Evolutionary conservation across 2,113 vertebrate genomes (phyloP).

Genomic region (Cisticola juncidis): DNA sequence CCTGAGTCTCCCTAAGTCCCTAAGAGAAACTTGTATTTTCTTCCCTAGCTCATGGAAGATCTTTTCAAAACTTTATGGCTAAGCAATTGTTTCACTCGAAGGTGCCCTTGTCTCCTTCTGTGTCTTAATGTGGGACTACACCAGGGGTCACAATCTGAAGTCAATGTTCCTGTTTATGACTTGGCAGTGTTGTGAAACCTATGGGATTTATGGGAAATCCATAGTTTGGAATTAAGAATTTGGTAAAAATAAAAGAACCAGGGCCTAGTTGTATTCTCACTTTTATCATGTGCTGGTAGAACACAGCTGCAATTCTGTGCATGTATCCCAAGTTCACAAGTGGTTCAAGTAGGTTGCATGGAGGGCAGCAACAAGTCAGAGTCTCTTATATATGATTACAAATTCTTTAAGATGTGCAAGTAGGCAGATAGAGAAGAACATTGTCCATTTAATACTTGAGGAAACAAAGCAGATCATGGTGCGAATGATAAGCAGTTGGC

Average conservation of each 20-base stretch:
- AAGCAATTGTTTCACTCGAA: background rate
- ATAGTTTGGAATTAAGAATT: background rate
- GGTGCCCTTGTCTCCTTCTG: background rate
- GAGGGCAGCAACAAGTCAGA: background rate
- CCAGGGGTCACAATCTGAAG: background rate
- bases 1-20: background rate
- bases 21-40: background rate
- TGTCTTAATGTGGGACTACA: background rate
- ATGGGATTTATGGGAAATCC: background rate
- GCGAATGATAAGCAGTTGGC: slow-evolving; percentile 45
- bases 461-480: slow-evolving; percentile 24
- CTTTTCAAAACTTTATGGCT: background rate
- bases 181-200: background rate
- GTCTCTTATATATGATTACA: background rate
- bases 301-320: background rate
- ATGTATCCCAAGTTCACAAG: background rate
- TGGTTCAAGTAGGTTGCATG: background rate
- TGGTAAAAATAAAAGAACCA: background rate
- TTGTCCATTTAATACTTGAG: slow-evolving; percentile 2
- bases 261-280: accelerated
- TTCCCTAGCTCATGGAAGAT: background rate
- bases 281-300: background rate
- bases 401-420: background rate
- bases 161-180: background rate
- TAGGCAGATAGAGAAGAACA: background rate